Percentiles rank a stretch among this genome's conserved stretches.
Evolutionary conservation across 2,113 vertebrate genomes (phyloP).

Genomic region (Osmerus eperlanus): DNA sequence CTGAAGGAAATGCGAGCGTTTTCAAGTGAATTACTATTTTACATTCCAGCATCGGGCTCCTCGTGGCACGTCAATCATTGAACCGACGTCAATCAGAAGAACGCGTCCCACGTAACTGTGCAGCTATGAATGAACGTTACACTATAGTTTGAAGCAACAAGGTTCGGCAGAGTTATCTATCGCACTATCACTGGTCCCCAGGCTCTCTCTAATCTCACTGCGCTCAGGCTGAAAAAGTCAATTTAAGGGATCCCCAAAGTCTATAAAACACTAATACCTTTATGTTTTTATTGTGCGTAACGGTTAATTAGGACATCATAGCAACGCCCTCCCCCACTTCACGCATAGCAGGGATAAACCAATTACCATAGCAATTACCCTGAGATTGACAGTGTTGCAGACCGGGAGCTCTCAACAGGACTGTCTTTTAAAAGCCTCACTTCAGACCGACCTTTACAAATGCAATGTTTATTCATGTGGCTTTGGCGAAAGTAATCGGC

Average conservation of each 20-base stretch:
- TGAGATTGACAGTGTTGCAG: slow-evolving; percentile 1
- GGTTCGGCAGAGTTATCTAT: slow-evolving; percentile 20
- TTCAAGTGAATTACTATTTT: background rate
- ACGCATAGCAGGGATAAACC: slow-evolving; percentile 20
- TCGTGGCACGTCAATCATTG: slow-evolving; percentile 25
- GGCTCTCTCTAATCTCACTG: slow-evolving; percentile 25
- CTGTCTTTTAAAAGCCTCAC: background rate
- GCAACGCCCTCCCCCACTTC: slow-evolving; percentile 2
- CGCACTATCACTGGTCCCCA: slow-evolving; percentile 19
- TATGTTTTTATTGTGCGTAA: slow-evolving; percentile 36
- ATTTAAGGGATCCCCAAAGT: slow-evolving; percentile 10
- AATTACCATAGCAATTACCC: slow-evolving; percentile 24
- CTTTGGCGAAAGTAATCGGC: background rate
- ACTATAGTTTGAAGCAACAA: slow-evolving; percentile 26
- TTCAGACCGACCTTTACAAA: background rate
- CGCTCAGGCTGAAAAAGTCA: slow-evolving; percentile 19
- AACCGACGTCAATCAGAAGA: slow-evolving; percentile 4
- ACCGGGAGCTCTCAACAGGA: background rate
- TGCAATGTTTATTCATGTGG: background rate
- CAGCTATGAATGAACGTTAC: slow-evolving; percentile 9
- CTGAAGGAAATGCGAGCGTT: background rate
- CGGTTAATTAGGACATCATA: slow-evolving; percentile 40
- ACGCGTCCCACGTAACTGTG: slow-evolving; percentile 12
- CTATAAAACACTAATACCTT: slow-evolving; percentile 35
- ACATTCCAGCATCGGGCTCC: background rate